phyloP scores from a whole-genome alignment of 2,797 vertebrate species.

The Hapalemur alaotrensis region DNA sequence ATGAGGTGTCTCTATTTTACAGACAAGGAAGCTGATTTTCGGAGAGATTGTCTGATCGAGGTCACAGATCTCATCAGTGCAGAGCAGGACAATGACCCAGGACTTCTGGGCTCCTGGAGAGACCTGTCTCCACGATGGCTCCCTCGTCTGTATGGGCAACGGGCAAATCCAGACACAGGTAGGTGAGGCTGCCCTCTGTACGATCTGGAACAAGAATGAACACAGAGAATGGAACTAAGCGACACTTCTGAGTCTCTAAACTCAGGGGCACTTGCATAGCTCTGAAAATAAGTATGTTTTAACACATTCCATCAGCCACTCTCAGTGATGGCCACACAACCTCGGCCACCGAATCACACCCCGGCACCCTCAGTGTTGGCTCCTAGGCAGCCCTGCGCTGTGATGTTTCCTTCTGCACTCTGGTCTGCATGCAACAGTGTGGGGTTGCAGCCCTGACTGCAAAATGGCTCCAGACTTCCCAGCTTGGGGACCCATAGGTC shows the following conservation, averaged over 20 bases:
- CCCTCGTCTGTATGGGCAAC: accelerated
- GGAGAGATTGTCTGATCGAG: background rate
- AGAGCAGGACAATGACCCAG: background rate
- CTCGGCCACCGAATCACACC: accelerated
- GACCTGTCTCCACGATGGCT: background rate
- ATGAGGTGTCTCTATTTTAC: background rate
- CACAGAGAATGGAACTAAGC: background rate
- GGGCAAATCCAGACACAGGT: background rate
- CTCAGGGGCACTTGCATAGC: accelerated
- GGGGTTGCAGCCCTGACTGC: background rate
- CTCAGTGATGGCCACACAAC: accelerated
- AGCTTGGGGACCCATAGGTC: background rate
- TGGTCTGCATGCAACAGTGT: background rate
- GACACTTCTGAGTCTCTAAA: accelerated
- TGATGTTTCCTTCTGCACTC: background rate
- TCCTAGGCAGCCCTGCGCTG: background rate
- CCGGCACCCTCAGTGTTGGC: accelerated
- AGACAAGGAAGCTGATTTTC: background rate
- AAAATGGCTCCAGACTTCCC: background rate
- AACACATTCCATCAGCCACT: no score
- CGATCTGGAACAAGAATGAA: background rate
- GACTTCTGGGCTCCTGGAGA: background rate
- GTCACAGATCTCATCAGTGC: background rate
- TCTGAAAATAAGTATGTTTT: background rate
- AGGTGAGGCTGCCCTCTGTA: background rate